Percentiles rank a stretch among this genome's conserved stretches.
Conservation (phyloP, 2,113 vertebrate species). For the Helogale parvula region DNA sequence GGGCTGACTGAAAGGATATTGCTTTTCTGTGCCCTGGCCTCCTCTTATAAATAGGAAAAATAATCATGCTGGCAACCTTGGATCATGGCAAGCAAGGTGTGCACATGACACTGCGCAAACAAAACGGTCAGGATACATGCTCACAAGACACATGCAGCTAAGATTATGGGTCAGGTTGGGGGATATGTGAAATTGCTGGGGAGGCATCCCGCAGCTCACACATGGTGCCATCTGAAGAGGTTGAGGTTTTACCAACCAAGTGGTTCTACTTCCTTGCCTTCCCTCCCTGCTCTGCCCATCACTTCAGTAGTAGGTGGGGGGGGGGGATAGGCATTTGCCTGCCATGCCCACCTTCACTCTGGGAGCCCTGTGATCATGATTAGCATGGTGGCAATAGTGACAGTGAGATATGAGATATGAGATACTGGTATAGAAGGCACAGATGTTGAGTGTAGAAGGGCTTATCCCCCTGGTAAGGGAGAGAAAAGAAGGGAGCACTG, state of each 20-base stretch:
- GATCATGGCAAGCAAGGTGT: neutral
- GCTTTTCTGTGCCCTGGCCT: neutral
- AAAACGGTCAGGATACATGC: accelerated
- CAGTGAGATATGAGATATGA: neutral
- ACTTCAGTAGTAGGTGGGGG: neutral
- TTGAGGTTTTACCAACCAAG: neutral
- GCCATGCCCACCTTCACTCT: neutral
- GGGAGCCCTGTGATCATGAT: neutral
- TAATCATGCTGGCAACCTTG: no score
- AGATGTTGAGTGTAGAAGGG: neutral
- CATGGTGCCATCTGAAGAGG: neutral
- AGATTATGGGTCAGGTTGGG: no score
- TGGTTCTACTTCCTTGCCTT: neutral
- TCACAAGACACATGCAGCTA: accelerated
- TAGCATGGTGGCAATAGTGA: no score
- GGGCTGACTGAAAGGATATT: neutral
- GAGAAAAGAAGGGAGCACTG: neutral
- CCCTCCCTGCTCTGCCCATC: neutral
- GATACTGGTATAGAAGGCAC: neutral
- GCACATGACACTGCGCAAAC: accelerated
- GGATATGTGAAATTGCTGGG: neutral
- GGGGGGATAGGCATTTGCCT: neutral
- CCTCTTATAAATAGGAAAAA: neutral
- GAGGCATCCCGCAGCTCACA: neutral
- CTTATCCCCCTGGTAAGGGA: neutral